Conservation (phyloP, 2,113 vertebrate species). For the Sinocyclocheilus anophthalmus region DNA sequence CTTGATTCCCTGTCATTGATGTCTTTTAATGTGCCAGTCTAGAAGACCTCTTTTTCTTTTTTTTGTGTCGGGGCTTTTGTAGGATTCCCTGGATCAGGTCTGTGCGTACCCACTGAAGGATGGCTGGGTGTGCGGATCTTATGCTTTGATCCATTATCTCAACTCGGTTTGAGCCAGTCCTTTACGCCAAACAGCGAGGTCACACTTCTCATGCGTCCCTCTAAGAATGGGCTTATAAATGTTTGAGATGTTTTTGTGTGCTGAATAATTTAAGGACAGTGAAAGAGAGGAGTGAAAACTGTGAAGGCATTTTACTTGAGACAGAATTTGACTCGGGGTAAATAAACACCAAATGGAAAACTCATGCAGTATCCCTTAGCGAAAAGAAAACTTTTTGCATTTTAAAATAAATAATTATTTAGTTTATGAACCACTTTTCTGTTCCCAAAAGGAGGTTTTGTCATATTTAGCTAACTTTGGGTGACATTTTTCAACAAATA, state of each 20-base stretch:
- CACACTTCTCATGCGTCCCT: background rate
- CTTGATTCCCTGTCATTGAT: background rate
- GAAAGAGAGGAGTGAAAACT: background rate
- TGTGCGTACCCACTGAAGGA: background rate
- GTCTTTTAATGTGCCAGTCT: no score
- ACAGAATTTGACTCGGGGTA: background rate
- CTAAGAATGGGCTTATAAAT: constrained; percentile 33
- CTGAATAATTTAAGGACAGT: constrained; percentile 23
- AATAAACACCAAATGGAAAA: constrained; percentile 18
- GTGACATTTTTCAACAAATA: constrained; percentile 3
- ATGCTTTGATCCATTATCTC: constrained; percentile 18
- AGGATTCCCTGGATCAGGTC: constrained; percentile 28
- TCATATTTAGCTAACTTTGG: constrained; percentile 5
- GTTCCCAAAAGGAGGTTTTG: background rate
- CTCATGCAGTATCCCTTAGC: no score
- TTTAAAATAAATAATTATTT: background rate
- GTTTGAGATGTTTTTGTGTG: constrained; percentile 39
- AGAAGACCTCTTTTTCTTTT: background rate
- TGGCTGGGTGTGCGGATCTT: no score
- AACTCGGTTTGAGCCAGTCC: background rate
- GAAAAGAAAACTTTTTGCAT: background rate
- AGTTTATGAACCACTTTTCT: background rate
- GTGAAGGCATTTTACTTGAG: constrained; percentile 25
- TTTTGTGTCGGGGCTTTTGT: no score
- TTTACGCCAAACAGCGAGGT: constrained; percentile 22